phyloP scores from a whole-genome alignment of 2,113 vertebrate genomes.

The Bujurquina vittata region DNA sequence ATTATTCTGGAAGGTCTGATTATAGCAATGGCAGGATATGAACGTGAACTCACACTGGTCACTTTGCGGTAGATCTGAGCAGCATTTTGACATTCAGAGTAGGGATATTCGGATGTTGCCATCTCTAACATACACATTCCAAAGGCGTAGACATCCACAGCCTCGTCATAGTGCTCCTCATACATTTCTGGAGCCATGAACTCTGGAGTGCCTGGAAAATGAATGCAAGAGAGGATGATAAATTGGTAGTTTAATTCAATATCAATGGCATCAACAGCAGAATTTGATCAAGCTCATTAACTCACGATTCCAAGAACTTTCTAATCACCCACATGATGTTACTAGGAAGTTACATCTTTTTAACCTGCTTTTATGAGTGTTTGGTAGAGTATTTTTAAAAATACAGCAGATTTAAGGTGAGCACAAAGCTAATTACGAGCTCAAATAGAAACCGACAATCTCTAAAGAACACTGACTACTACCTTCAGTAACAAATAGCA shows the following conservation, averaged over 20 bases:
- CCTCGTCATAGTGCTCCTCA: constrained; percentile 96
- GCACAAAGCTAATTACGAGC: neutral
- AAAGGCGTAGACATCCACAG: constrained; percentile 96
- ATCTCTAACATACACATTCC: constrained; percentile 99
- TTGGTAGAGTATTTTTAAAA: neutral
- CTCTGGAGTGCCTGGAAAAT: constrained; percentile 90
- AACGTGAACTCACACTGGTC: constrained; percentile 89
- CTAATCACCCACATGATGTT: neutral
- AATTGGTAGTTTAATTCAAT: neutral
- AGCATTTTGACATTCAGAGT: constrained; percentile 98
- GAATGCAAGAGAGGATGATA: neutral
- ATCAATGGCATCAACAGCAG: neutral
- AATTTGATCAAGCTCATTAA: neutral
- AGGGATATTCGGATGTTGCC: constrained; percentile 99
- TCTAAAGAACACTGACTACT: neutral
- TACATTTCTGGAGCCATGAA: constrained; percentile 99
- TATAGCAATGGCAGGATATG: neutral
- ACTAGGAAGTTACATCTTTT: too few species aligned
- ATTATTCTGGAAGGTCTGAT: neutral
- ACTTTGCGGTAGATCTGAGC: constrained; percentile 99
- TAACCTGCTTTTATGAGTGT: neutral
- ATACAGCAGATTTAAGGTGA: neutral
- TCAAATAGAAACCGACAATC: neutral
- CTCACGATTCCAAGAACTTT: neutral
- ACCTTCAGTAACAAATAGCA: neutral